Conservation (phyloP, 2,113 vertebrate genomes). For the Psilopsiagon aurifrons region DNA sequence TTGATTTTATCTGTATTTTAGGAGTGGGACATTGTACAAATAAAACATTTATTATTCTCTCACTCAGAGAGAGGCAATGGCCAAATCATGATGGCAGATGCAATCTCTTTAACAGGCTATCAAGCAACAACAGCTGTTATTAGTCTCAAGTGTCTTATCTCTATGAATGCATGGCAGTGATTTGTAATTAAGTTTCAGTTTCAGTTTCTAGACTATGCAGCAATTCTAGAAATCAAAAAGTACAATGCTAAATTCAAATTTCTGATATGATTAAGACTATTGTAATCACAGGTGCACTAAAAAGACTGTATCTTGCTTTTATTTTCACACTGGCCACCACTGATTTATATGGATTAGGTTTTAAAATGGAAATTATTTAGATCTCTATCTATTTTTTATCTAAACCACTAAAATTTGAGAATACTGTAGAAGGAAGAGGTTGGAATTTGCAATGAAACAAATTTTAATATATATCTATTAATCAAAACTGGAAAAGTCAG, state of each 20-base stretch:
- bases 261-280: not conserved
- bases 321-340: not conserved
- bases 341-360: not conserved
- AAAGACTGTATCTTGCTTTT: not conserved
- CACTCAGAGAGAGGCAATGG: not conserved
- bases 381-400: not conserved
- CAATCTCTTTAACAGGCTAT: not conserved
- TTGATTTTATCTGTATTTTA: not conserved
- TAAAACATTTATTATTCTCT: not conserved
- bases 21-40: not conserved
- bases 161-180: not conserved
- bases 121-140: not conserved
- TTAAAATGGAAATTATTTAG: not conserved
- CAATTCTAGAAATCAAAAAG: not conserved
- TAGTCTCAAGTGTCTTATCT: not conserved
- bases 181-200: not conserved
- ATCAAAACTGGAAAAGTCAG: not conserved
- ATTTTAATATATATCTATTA: not conserved
- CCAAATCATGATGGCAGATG: not conserved
- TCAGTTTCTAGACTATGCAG: not conserved
- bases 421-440: not conserved
- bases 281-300: not conserved
- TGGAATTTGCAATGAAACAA: not conserved
- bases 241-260: not conserved
- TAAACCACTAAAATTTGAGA: not conserved